Conservation (phyloP, 2,113 vertebrate genomes). For the Epinephelus fuscoguttatus region DNA sequence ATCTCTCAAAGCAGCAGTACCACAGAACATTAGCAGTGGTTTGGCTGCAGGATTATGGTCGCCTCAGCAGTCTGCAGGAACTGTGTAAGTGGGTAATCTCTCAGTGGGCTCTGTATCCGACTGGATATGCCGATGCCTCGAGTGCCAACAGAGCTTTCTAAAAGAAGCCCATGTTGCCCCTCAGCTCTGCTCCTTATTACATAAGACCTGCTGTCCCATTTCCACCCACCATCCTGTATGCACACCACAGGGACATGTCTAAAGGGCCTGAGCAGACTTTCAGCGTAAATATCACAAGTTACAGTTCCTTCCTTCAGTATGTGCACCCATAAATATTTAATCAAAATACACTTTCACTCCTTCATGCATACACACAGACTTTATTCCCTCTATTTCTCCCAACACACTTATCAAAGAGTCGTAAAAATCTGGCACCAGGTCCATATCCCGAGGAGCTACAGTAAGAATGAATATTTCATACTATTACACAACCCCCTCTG, state of each 20-base stretch:
- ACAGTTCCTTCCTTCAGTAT: background rate
- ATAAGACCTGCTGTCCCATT: slow-evolving; percentile 46
- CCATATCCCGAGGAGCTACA: slow-evolving; percentile 7
- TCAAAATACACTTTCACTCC: background rate
- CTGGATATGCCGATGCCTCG: slow-evolving; percentile 5
- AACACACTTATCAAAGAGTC: background rate
- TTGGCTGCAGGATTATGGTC: background rate
- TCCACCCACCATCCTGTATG: background rate
- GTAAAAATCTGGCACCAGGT: background rate
- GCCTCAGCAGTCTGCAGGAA: background rate
- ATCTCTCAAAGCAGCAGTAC: background rate
- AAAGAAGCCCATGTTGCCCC: slow-evolving; percentile 45
- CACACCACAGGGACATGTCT: background rate
- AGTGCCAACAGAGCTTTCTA: slow-evolving; percentile 46
- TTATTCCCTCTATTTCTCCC: background rate
- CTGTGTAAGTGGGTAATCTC: slow-evolving; percentile 53
- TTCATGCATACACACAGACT: background rate
- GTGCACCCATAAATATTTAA: slow-evolving; percentile 33
- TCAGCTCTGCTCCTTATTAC: slow-evolving; percentile 51
- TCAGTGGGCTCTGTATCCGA: slow-evolving; percentile 24
- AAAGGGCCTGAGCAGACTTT: slow-evolving; percentile 23
- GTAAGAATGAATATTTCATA: slow-evolving; percentile 60
- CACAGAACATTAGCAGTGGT: background rate
- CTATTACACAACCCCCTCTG: slow-evolving; percentile 46
- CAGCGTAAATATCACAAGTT: background rate